Conservation (phyloP, 2,113 vertebrate species). For the Hepsetus odoe region DNA sequence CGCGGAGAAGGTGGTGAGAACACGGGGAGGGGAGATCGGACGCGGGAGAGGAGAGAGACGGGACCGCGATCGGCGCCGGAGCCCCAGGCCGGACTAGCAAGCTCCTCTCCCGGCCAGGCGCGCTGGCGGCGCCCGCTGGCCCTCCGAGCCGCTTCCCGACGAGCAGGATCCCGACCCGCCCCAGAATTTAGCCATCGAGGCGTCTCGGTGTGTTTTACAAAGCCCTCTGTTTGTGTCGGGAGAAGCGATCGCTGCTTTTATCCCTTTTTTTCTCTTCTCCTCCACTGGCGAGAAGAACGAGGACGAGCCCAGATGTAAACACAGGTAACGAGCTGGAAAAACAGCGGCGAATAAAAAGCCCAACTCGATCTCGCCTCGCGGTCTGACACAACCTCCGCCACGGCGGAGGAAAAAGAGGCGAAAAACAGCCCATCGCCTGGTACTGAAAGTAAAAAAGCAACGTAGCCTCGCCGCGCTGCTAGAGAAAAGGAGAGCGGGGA, state of each 20-base stretch:
- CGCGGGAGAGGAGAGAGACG: slow-evolving; percentile 53
- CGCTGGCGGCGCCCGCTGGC: slow-evolving; percentile 72
- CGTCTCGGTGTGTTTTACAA: slow-evolving; percentile 66
- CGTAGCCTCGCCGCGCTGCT: slow-evolving; percentile 69
- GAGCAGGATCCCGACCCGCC: slow-evolving; percentile 60
- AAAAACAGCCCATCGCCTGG: slow-evolving; percentile 63
- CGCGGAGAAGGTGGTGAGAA: slow-evolving; percentile 61
- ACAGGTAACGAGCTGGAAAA: slow-evolving; percentile 79
- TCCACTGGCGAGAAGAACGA: slow-evolving; percentile 76
- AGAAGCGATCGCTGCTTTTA: slow-evolving; percentile 73
- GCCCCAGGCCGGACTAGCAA: slow-evolving; percentile 76
- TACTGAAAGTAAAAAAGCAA: slow-evolving; percentile 68
- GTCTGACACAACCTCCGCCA: slow-evolving; percentile 48
- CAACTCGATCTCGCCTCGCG: slow-evolving; percentile 60
- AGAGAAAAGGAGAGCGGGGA: slow-evolving; percentile 41
- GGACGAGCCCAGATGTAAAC: slow-evolving; percentile 82
- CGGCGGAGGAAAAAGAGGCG: slow-evolving; percentile 51
- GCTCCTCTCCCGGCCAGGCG: slow-evolving; percentile 76
- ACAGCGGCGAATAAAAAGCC: slow-evolving; percentile 63
- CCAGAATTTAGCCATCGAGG: too few relatives aligned
- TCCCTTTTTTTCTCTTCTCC: slow-evolving; percentile 73
- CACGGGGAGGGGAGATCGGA: slow-evolving; percentile 55
- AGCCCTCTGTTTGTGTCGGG: slow-evolving; percentile 66
- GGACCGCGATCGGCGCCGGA: slow-evolving; percentile 67
- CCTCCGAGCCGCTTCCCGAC: slow-evolving; percentile 58